Base-by-base conservation (phyloP, 2,888 invertebrate species). In the Octonoba sinensis region DNA sequence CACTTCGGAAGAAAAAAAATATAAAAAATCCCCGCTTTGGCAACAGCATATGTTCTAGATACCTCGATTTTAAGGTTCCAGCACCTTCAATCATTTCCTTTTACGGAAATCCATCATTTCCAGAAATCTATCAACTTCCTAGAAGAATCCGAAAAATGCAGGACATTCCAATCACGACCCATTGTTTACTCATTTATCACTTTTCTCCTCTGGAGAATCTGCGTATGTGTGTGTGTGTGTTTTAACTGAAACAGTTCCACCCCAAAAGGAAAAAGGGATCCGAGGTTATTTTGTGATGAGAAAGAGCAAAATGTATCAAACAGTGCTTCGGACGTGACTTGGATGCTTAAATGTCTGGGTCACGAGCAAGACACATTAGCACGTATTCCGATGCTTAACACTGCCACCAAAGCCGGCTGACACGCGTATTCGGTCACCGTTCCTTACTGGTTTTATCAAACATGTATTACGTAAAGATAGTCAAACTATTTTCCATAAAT, bases 281-380 rank as follows among this genome's bases (percentile, higher is more conserved):
- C 54, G 62, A 54, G 64, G 46, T 12, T 54, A n/a, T 64, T 73
- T 24, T 64, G 64, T 73, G 64, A 73, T 73, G 27, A 24, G 44
- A 16, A 64, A 73, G 54, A 73, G 64, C 72, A 64, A 73, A 73
- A 73, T 64, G 64, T 73, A 73, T 73, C 74, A 74, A 74, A 56
- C 46, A 66, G 65, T 65, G 64, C 65, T 54, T 74, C 46, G 74
- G 74, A 74, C 74, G 74, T 74, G 74, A 74, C 65, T 64, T 36
- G 74, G 16, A 47, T 24, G 74, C 74, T 65, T 65, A 74, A 74
- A 66, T 66, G 74, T 74, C 66, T 64, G 64, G 57, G 66, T 66
- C 65, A 66, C 66, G 66, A 74, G 46, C 27, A 56, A 44, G 36
- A 51, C 65, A 36, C 36, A 46, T 62, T 62, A 73, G 62, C 72